A percentile compares a stretch with the other conserved stretches of the same genome.
Conservation (phyloP, 2,113 vertebrate species). For the Marcusenius ussheri region DNA sequence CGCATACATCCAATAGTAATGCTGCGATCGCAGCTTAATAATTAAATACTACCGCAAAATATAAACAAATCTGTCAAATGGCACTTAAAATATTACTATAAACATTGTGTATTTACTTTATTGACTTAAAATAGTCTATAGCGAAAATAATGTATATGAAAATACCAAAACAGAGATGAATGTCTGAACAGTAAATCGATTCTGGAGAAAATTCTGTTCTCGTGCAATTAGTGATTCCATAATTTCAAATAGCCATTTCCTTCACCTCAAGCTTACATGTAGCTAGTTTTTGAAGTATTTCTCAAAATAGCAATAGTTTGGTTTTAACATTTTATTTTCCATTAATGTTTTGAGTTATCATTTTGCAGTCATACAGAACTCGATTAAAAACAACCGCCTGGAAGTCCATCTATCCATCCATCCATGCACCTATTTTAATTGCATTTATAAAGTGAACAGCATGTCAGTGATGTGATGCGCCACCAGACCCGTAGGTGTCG, state of each 20-base stretch:
- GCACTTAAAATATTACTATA: not conserved
- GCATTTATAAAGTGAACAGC: not conserved
- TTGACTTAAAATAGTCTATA: not conserved
- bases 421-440: not conserved
- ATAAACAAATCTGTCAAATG: not conserved
- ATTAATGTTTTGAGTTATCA: not conserved
- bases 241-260: not conserved
- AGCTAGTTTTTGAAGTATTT: not conserved
- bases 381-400: not conserved
- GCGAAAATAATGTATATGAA: not conserved
- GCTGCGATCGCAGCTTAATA: not conserved
- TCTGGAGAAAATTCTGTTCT: not conserved
- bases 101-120: not conserved
- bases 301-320: not conserved
- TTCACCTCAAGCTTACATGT: not conserved
- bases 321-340: not conserved
- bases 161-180: not conserved
- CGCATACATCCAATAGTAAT: conserved; percentile 21
- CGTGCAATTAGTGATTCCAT: not conserved
- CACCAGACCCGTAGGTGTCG: not conserved
- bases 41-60: not conserved
- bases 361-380: not conserved
- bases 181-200: not conserved
- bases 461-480: not conserved
- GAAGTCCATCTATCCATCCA: not conserved